Evolutionary conservation across 2,888 invertebrate species (phyloP), one percentile per base, ranked within the genome.

Genomic region (Tromatobia lineatoria): DNA sequence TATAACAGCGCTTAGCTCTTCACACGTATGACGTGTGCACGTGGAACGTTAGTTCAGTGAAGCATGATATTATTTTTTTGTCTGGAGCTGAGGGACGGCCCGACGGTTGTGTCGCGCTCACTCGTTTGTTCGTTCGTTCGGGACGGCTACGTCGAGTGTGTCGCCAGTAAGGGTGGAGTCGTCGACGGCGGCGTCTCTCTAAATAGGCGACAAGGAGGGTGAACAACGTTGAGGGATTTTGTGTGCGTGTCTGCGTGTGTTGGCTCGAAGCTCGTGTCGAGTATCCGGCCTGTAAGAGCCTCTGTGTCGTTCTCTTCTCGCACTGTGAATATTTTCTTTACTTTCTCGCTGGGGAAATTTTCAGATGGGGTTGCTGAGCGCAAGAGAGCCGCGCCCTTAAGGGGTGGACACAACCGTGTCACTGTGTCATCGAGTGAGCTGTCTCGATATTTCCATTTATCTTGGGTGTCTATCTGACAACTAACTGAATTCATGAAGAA

Each of bases 351-450:
- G 54, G 29, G n/a, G 11, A 59, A 45, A 57, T 47, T 38, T 38
- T 66, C 67, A 50, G 42, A 73, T 67, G 82, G 77, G 82, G 82
- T 73, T 82, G 61, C 75, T 34, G 64, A 69, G 80, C 59, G 64
- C 78, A 75, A 80, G 73, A 79, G 57, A 78, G 77, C 80, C 86
- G 71, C 83, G 64, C 88, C 85, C 83, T 86, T 79, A 85, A 87
- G 87, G 87, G 87, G 85, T 86, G 88, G 87, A 88, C 91, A 88
- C 91, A 90, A 91, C 88, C 89, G 92, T 92, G 92, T 92, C 91
- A 92, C 90, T 92, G 91, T 92, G 92, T 91, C 92, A 92, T 84
- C 59, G 52, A 50, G 50, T n/a, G 8, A 50, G 18, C 73, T 75
- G 50, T 86, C 47, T 47, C 74, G 25, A 47, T 4, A 52, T 67